phyloP scores from a whole-genome alignment of 1,140 invertebrate genomes.

The Lepidurus apus region DNA sequence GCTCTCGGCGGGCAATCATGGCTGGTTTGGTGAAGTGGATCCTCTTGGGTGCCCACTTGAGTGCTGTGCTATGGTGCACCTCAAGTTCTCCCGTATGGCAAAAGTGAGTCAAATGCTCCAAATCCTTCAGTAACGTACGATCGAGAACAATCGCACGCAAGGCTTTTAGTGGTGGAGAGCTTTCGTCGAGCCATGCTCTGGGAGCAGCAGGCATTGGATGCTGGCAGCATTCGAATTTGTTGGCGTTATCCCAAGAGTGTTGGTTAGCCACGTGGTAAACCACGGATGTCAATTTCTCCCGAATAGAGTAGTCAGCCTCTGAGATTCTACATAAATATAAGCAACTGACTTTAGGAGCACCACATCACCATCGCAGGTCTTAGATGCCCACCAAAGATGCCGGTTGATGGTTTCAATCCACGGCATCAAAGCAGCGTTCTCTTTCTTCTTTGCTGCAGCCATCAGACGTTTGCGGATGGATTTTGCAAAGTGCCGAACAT shows the following conservation, averaged over 20 bases:
- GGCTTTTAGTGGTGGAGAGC: not conserved
- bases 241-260: not conserved
- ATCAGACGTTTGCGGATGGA: slow-evolving; percentile 8
- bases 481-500: slow-evolving; percentile 22
- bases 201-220: not conserved
- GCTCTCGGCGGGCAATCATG: not conserved
- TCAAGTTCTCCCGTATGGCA: not conserved
- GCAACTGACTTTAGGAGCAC: not conserved
- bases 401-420: not conserved
- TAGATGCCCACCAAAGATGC: not conserved
- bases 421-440: not conserved
- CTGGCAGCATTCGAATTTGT: not conserved
- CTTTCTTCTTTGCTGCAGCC: not conserved
- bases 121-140: not conserved
- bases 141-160: not conserved
- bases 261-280: not conserved
- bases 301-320: not conserved
- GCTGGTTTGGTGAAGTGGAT: not conserved
- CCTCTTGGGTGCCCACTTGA: slow-evolving; percentile 21
- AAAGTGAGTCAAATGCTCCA: not conserved
- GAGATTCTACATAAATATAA: not conserved
- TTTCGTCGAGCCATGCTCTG: not conserved
- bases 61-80: not conserved
- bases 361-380: not conserved
- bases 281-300: not conserved